Evolutionary conservation across 2,113 vertebrate species (phyloP), one percentile per base, ranked within the genome.

Genomic region (Proterorhinus semilunaris): DNA sequence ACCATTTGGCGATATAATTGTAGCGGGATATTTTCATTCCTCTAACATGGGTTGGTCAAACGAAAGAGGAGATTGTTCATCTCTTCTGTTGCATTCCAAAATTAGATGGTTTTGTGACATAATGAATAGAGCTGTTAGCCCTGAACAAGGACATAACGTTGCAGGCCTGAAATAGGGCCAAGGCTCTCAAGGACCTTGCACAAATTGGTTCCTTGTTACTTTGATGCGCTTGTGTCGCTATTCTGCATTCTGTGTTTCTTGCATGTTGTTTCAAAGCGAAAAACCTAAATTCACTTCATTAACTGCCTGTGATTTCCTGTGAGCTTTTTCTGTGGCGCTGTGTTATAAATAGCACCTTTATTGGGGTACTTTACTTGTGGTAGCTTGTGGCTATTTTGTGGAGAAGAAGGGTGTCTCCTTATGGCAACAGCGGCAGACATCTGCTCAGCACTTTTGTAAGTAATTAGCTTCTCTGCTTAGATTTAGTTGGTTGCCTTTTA

Each of bases 381-480:
- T 66, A 62, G 75, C 67, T 75, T 75, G 78, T 75, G 66, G 77
- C 17, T 65, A 72, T 52, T 21, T 47, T 36, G 45, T 78, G 50
- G 50, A 57, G 63, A 76, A 76, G 62, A 53, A 68, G 70, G 76
- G 80, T 44, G 51, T 81, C 69, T 73, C 69, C 62, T 72, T n/a
- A 52, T 80, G 78, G 79, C 74, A 68, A 54, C 76, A 62, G 72
- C 42, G 45, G 17, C 80, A 83, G 75, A 84, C 86, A 85, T 81
- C 67, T 79, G 77, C 84, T 87, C 82, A 84, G 83, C 81, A 86
- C 44, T 80, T 86, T 86, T 80, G 75, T 65, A 85, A 88, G 77
- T 83, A 88, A 90, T 87, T 86, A 87, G 74, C 73, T 77, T 65
- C 68, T 73, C 78, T 74, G 83, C 80, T 85, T 85, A 71, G 82